A percentile compares a stretch with the other conserved stretches of the same genome.
Conservation (phyloP, 2,888 invertebrate species). For the Diarsia rubi region DNA sequence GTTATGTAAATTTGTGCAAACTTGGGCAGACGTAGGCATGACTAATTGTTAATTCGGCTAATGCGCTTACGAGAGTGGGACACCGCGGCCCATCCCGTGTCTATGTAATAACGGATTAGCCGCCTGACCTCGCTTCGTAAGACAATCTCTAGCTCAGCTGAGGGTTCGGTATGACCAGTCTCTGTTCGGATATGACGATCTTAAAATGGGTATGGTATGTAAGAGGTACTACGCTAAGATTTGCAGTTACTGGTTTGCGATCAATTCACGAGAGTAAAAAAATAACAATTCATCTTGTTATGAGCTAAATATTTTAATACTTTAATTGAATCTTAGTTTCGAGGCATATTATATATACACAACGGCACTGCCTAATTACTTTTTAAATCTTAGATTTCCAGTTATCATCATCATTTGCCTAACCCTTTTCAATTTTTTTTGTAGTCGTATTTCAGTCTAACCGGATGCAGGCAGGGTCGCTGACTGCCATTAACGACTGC, state of each 20-base stretch:
- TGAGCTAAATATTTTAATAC: background rate
- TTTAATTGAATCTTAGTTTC: background rate
- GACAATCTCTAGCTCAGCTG: constrained; percentile 41
- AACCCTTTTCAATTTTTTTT: too few species aligned
- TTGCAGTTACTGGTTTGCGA: background rate
- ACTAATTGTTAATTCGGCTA: constrained; percentile 90
- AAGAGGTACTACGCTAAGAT: background rate
- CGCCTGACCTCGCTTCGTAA: constrained; percentile 68
- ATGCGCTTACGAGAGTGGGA: constrained; percentile 87
- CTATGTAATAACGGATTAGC: constrained; percentile 77
- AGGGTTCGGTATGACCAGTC: constrained; percentile 10
- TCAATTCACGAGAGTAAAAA: background rate
- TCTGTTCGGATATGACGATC: background rate
- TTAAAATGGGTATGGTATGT: background rate
- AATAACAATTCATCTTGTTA: background rate
- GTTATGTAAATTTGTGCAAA: constrained; percentile 90
- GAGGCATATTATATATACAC: background rate
- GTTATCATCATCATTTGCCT: too few species aligned
- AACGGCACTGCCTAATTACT: background rate
- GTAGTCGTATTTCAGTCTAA: too few species aligned
- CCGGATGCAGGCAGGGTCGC: too few species aligned
- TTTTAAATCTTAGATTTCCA: too few species aligned
- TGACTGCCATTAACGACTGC: too few species aligned
- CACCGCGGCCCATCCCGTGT: constrained; percentile 74
- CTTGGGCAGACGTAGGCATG: constrained; percentile 89